Conservation (phyloP, 2,888 invertebrate species). For the Sarcophaga carnaria region DNA sequence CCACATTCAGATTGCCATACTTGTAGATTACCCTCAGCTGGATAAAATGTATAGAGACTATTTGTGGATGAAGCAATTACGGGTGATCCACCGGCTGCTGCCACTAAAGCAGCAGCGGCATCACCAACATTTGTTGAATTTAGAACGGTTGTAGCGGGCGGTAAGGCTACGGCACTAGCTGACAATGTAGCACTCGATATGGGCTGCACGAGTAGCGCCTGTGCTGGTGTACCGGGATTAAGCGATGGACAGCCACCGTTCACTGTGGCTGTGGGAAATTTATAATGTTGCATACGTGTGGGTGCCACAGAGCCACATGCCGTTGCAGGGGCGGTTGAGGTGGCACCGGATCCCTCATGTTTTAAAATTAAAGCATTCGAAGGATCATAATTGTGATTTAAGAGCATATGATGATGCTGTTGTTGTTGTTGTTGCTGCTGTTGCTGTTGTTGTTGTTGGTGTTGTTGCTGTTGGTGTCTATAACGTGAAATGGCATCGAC, state of each 20-base stretch:
- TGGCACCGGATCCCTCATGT: constrained; percentile 77
- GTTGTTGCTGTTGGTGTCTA: constrained; percentile 57
- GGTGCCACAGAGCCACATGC: constrained; percentile 42
- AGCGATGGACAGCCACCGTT: constrained; percentile 54
- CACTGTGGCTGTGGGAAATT: constrained; percentile 67
- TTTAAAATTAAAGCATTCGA: constrained; percentile 78
- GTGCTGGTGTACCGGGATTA: constrained; percentile 71
- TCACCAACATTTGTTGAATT: constrained; percentile 72
- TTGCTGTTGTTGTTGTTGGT: constrained; percentile 54
- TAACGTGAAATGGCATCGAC: constrained; percentile 81
- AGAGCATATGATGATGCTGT: background rate
- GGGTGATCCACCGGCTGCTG: constrained; percentile 76
- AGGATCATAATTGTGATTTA: constrained; percentile 74
- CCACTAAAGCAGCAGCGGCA: constrained; percentile 75
- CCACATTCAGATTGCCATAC: constrained; percentile 82
- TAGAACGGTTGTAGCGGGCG: constrained; percentile 70
- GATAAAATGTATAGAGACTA: constrained; percentile 81
- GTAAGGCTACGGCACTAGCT: constrained; percentile 69
- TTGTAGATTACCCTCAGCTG: constrained; percentile 81
- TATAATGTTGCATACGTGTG: constrained; percentile 79
- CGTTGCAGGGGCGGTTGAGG: constrained; percentile 41
- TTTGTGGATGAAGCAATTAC: constrained; percentile 81
- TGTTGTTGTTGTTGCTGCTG: constrained; percentile 6
- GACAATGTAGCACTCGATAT: constrained; percentile 79
- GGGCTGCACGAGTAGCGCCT: constrained; percentile 79